These are phyloP conservation scores for Acronicta alni DNA, from an alignment of 2,888 invertebrate species.

Conservation along the genomic window DNA sequence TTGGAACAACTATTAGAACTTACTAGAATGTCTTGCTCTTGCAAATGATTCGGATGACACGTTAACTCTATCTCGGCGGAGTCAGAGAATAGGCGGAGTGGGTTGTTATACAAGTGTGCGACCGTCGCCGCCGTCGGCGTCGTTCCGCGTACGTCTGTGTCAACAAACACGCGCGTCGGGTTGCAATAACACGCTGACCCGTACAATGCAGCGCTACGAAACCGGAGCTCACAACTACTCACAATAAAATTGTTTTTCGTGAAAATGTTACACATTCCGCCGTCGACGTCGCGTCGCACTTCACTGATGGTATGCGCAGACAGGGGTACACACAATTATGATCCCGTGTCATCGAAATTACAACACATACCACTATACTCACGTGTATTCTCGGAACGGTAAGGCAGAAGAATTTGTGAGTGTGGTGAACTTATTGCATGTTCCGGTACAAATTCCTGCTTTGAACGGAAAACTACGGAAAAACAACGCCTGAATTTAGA, in stretches of 20 bases:
- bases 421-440: no score
- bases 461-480: no score
- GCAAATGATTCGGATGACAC: not conserved
- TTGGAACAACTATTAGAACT: no score
- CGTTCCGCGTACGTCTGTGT: constrained; percentile 36
- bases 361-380: not conserved
- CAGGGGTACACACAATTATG: not conserved
- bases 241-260: constrained; percentile 39
- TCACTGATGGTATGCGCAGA: not conserved
- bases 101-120: constrained; percentile 10
- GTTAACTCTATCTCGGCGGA: not conserved
- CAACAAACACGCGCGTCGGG: constrained; percentile 32
- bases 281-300: not conserved
- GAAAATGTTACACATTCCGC: constrained; percentile 35
- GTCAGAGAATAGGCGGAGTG: no score
- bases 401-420: no score
- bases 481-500: no score
- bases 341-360: not conserved
- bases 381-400: no score
- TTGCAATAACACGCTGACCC: constrained; percentile 43
- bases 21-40: not conserved
- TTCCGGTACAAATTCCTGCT: no score
- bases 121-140: constrained; percentile 6
- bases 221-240: constrained; percentile 17
- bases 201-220: constrained; percentile 37